Conservation (phyloP, 2,888 invertebrate species). For the Zonitis immaculata region DNA sequence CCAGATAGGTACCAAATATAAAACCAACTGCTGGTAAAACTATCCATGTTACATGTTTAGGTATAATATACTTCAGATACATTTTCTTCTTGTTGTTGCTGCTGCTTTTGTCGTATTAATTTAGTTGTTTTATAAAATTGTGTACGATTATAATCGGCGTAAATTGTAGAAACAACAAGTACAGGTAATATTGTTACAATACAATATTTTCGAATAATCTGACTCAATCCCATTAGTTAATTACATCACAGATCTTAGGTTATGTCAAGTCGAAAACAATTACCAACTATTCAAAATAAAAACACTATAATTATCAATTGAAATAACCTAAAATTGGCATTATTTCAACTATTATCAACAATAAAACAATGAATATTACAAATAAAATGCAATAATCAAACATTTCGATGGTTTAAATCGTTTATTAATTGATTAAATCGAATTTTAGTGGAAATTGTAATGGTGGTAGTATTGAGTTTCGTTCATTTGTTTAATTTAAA, state of each 20-base stretch:
- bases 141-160: conserved; percentile 69
- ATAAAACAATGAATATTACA: no score
- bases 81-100: conserved; percentile 47
- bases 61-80: conserved; percentile 52
- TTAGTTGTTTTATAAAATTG: conserved; percentile 60
- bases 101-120: conserved; percentile 11
- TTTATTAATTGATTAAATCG: no score
- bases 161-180: conserved; percentile 57
- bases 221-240: conserved; percentile 38
- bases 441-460: no score
- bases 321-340: no score
- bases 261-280: conserved; percentile 4
- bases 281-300: no score
- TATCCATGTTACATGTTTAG: conserved; percentile 49
- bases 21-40: conserved; percentile 57
- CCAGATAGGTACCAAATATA: conserved; percentile 60
- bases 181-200: conserved; percentile 65
- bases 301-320: no score
- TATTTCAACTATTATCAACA: no score
- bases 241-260: conserved; percentile 36
- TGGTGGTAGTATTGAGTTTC: no score
- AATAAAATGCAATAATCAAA: no score
- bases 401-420: no score
- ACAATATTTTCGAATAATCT: conserved; percentile 59
- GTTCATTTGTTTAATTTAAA: no score